Base-by-base conservation (phyloP, 2,113 vertebrate species). In the Taurulus bubalis region DNA sequence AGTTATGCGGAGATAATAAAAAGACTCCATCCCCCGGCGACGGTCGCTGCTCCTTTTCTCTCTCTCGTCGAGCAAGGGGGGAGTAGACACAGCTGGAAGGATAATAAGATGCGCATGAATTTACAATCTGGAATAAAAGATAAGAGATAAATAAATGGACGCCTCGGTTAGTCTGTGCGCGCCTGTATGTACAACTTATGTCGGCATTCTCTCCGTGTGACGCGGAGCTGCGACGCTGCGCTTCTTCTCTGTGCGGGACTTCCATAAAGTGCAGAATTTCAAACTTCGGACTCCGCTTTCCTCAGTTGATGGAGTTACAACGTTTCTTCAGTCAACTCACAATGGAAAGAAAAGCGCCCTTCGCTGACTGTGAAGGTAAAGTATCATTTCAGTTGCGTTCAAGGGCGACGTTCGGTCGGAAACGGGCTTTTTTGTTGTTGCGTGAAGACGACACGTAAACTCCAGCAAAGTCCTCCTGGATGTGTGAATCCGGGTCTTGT, bases 91-190 rank as follows among this genome's bases (percentile, higher is more conserved):
- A 93, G 93, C 93, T 94, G 94, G 94, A 93, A 88, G 90, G 93
- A 93, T 94, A 94, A 95, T 94, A 94, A 94, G 94, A 95, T 94
- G 93, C 93, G 94, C 93, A 94, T 93, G 93, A 94, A 94, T 90
- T 91, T 92, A 93, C 91, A 83, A 90, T 88, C 87, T 89, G 87
- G 87, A 93, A 90, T 91, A 86, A 88, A 88, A 92, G 89, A 92
- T 90, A 91, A 88, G 82, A 81, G 72, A 88, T 92, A 28, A 90
- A 85, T 90, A 82, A 90, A 83, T 80, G 74, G 77, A 24, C 77
- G 62, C 67, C 64, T 81, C 66, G 66, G 40, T 67, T 20, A 30
- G 58, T 77, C 56, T 85, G 22, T 11, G 66, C 42, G 49, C 76
- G 75, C 32, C 24, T 55, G 53, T 3, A 11, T 22, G 69, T 59